Percentiles rank a stretch among this genome's conserved stretches.
phyloP scores from a whole-genome alignment of 2,888 invertebrate genomes.

The Apodemia mormo region DNA sequence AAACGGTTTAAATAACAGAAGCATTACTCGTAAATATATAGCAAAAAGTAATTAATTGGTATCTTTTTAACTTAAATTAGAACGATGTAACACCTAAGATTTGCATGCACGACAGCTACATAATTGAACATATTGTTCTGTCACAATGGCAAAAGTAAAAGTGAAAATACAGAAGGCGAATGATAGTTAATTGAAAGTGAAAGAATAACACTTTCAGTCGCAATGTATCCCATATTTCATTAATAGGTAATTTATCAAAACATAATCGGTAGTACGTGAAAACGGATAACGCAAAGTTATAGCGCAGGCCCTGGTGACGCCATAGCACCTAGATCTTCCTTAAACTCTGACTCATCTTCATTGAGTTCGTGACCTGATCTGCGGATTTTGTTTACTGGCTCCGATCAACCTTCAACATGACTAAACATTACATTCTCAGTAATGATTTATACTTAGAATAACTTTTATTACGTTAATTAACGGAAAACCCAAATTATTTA shows the following conservation, averaged over 20 bases:
- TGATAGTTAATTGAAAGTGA: slow-evolving; percentile 50
- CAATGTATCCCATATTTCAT: slow-evolving; percentile 9
- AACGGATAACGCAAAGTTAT: not conserved
- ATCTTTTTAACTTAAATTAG: slow-evolving; percentile 3
- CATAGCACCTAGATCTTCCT: slow-evolving; percentile 74
- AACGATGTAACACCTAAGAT: slow-evolving; percentile 1
- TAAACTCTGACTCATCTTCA: slow-evolving; percentile 65
- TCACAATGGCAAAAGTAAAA: slow-evolving; percentile 45
- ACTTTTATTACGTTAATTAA: slow-evolving; percentile 36
- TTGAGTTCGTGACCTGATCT: slow-evolving; percentile 68
- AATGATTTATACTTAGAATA: slow-evolving; percentile 40
- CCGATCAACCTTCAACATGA: slow-evolving; percentile 56
- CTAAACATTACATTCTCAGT: slow-evolving; percentile 44
- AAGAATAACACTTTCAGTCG: slow-evolving; percentile 31
- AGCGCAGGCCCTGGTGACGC: slow-evolving; percentile 57
- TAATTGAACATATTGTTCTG: slow-evolving; percentile 28
- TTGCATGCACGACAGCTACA: slow-evolving; percentile 12
- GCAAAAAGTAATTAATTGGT: not conserved
- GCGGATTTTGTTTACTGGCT: slow-evolving; percentile 64
- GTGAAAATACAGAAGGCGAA: slow-evolving; percentile 45
- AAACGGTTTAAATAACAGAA: no score
- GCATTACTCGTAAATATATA: not conserved
- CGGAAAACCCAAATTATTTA: slow-evolving; percentile 34
- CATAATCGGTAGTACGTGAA: not conserved
- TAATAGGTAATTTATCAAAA: slow-evolving; percentile 20